Evolutionary conservation across 2,113 vertebrate species (phyloP).

Genomic region (Nestor notabilis): DNA sequence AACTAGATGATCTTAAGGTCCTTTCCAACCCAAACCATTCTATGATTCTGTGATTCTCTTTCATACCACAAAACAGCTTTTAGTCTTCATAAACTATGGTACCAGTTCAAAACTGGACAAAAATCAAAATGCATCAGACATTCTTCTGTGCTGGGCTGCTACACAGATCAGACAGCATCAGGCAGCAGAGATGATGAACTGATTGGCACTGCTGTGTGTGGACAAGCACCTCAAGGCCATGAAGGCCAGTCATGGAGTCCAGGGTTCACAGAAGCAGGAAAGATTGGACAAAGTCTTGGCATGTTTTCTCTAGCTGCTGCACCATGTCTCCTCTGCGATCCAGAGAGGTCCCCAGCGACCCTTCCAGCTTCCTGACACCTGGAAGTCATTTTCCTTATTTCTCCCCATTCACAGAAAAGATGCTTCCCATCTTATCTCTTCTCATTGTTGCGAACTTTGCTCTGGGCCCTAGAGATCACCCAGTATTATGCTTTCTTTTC

Average conservation of each 20-base stretch:
- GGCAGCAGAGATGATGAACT: neutral
- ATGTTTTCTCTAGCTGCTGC: neutral
- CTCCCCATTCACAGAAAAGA: neutral
- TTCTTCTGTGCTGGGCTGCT: neutral
- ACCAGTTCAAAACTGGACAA: neutral
- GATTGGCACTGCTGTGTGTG: too few species aligned
- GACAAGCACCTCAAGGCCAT: neutral
- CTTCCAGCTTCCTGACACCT: neutral
- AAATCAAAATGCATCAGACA: neutral
- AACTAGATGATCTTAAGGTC: too few species aligned
- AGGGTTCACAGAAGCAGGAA: neutral
- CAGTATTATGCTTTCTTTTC: neutral
- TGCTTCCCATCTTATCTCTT: neutral
- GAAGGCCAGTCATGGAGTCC: neutral
- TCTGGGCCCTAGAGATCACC: neutral
- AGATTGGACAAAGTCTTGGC: neutral
- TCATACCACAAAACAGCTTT: neutral
- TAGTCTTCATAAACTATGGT: rapidly evolving
- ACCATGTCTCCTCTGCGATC: rapidly evolving
- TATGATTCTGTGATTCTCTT: neutral
- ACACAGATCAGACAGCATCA: neutral
- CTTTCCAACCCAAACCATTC: too few species aligned
- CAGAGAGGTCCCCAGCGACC: neutral
- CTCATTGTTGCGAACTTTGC: neutral
- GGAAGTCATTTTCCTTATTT: neutral